These are phyloP conservation scores for Drosophila ironensis DNA, from an alignment of 1,140 invertebrate genomes.

Conservation along the genomic window DNA sequence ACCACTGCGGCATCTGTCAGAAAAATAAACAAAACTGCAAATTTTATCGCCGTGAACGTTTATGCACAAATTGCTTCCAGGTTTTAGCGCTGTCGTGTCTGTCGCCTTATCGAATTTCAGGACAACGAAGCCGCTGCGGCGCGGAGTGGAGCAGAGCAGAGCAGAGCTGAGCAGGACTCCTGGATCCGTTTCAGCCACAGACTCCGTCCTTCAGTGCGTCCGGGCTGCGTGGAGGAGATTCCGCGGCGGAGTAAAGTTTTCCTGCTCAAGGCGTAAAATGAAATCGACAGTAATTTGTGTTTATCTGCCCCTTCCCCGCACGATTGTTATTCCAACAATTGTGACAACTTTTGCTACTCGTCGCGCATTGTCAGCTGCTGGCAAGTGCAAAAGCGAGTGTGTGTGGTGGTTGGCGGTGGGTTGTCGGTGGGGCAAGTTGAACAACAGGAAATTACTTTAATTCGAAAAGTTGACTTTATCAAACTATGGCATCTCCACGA, in stretches of 20 bases:
- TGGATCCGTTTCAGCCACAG: constrained; percentile 1
- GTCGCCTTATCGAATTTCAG: constrained; percentile 75
- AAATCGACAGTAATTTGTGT: constrained; percentile 80
- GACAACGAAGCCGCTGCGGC: constrained; percentile 39
- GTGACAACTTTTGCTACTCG: constrained; percentile 57
- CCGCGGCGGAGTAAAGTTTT: constrained; percentile 62
- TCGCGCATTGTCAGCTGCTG: not conserved
- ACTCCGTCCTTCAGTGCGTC: constrained; percentile 4
- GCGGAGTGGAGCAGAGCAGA: too few species aligned
- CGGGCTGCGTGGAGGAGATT: constrained; percentile 34
- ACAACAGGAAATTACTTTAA: constrained; percentile 71
- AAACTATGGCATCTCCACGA: constrained; percentile 57
- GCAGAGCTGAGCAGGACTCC: constrained; percentile 11
- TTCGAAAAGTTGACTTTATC: constrained; percentile 72
- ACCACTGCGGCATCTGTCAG: constrained; percentile 56
- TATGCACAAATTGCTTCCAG: constrained; percentile 80
- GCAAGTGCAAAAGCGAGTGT: not conserved
- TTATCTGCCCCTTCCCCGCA: constrained; percentile 49
- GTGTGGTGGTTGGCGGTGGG: too few species aligned
- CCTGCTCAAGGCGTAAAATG: constrained; percentile 77
- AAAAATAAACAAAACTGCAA: constrained; percentile 79
- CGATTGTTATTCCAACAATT: constrained; percentile 69
- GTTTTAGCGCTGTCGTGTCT: constrained; percentile 61
- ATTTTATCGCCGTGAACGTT: constrained; percentile 78
- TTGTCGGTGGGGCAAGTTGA: constrained; percentile 51